Evolutionary conservation across 2,888 invertebrate species (phyloP).

Genomic region (Drosophila paucipuncta): DNA sequence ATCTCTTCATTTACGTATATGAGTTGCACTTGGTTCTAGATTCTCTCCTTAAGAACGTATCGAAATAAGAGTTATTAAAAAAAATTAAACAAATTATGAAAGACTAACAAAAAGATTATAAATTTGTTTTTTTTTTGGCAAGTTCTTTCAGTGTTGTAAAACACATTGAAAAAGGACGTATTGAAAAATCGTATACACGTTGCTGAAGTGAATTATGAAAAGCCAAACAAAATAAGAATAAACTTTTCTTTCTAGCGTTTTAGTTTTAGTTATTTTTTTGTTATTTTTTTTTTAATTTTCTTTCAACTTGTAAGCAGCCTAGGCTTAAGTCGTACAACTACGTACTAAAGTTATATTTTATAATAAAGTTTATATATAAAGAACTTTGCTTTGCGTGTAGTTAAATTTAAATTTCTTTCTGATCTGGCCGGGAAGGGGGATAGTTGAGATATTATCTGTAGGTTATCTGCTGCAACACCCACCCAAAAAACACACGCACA

Average conservation of each 20-base stretch:
- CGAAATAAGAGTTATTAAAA: conserved; percentile 43
- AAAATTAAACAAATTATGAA: conserved; percentile 36
- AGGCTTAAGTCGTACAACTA: conserved; percentile 66
- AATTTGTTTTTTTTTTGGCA: conserved; percentile 68
- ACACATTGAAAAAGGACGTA: conserved; percentile 77
- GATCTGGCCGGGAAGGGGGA: conserved; percentile 29
- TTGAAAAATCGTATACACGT: conserved; percentile 80
- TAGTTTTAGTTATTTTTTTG: conserved; percentile 3
- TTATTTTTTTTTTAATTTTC: conserved; percentile 21
- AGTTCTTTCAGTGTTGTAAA: conserved; percentile 69
- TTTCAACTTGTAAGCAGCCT: conserved; percentile 63
- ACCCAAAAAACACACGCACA: conserved; percentile 22
- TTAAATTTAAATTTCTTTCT: conserved; percentile 20
- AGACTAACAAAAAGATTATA: conserved; percentile 50
- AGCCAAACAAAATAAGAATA: conserved; percentile 49
- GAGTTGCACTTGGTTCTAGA: conserved; percentile 67
- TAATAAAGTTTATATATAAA: conserved; percentile 48
- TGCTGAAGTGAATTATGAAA: conserved; percentile 64
- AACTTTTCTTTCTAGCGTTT: conserved; percentile 41
- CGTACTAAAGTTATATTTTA: conserved; percentile 47
- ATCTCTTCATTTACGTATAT: conserved; percentile 75
- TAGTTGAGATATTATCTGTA: conserved; percentile 8
- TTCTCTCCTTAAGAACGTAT: conserved; percentile 42
- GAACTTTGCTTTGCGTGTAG: conserved; percentile 39
- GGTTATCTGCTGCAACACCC: conserved; percentile 22